phyloP scores from a whole-genome alignment of 2,888 invertebrate species.

The Heliconius charithonia region DNA sequence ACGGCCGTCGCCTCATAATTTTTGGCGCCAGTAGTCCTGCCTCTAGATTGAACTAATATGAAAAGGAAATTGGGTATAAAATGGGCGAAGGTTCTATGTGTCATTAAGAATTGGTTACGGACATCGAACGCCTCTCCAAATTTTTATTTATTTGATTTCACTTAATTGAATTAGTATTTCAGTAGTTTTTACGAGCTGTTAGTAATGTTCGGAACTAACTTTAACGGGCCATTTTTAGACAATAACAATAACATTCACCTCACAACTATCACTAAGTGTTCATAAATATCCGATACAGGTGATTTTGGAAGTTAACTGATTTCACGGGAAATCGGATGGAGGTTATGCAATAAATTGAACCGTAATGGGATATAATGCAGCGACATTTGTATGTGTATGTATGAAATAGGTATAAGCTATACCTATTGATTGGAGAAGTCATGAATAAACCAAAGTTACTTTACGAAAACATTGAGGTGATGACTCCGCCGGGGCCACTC shows the following conservation, averaged over 20 bases:
- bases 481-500: slow-evolving; percentile 50
- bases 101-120: slow-evolving; percentile 82
- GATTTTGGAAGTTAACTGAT: slow-evolving; percentile 31
- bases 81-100: slow-evolving; percentile 80
- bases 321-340: slow-evolving; percentile 31
- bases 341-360: slow-evolving; percentile 22
- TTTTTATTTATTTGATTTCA: slow-evolving; percentile 79
- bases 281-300: slow-evolving; percentile 34
- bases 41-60: slow-evolving; percentile 84
- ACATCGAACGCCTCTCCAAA: slow-evolving; percentile 66
- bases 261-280: slow-evolving; percentile 55
- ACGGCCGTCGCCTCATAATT: slow-evolving; percentile 81
- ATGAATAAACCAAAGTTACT: slow-evolving; percentile 32
- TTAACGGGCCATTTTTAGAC: slow-evolving; percentile 71
- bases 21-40: slow-evolving; percentile 84
- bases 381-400: not conserved
- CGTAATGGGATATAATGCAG: slow-evolving; percentile 3
- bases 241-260: slow-evolving; percentile 77
- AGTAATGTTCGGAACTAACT: slow-evolving; percentile 75
- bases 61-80: slow-evolving; percentile 84
- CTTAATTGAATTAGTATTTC: slow-evolving; percentile 82
- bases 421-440: slow-evolving; percentile 3
- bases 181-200: slow-evolving; percentile 76
- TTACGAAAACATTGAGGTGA: slow-evolving; percentile 43
- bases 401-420: not conserved